Evolutionary conservation across 2,797 vertebrate genomes (phyloP).

Genomic region (Xiphophorus birchmanni): DNA sequence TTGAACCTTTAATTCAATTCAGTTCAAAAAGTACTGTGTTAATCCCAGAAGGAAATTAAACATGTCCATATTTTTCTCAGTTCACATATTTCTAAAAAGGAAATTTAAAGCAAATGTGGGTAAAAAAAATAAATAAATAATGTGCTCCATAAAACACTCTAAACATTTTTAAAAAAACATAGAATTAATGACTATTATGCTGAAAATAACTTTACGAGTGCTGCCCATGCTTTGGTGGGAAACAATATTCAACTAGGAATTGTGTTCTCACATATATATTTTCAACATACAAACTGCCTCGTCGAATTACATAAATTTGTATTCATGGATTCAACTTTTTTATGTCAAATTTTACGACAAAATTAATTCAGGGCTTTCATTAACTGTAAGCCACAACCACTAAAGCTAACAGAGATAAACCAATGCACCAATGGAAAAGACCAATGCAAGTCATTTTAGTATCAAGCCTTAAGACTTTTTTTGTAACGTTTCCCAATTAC

Average conservation of each 20-base stretch:
- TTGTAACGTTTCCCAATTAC: not conserved
- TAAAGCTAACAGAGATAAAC: not conserved
- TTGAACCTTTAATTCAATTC: not conserved
- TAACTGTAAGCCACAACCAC: not conserved
- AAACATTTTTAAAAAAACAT: too few relatives aligned
- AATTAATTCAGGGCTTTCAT: not conserved
- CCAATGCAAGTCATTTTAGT: not conserved
- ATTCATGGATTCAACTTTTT: not conserved
- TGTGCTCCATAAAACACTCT: too few relatives aligned
- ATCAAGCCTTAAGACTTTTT: not conserved
- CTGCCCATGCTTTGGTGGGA: not conserved
- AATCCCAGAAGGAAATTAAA: not conserved
- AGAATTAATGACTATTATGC: not conserved
- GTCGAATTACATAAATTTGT: not conserved
- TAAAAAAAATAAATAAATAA: too few relatives aligned
- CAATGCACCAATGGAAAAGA: too few relatives aligned
- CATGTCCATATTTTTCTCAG: not conserved
- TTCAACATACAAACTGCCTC: not conserved
- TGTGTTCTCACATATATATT: not conserved
- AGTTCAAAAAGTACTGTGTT: not conserved
- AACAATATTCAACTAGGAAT: not conserved
- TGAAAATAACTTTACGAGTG: not conserved
- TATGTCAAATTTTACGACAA: not conserved
- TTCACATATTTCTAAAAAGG: not conserved
- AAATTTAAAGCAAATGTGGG: not conserved